Evolutionary conservation across 2,113 vertebrate species (phyloP).

Genomic region (Stigmatopora nigra): DNA sequence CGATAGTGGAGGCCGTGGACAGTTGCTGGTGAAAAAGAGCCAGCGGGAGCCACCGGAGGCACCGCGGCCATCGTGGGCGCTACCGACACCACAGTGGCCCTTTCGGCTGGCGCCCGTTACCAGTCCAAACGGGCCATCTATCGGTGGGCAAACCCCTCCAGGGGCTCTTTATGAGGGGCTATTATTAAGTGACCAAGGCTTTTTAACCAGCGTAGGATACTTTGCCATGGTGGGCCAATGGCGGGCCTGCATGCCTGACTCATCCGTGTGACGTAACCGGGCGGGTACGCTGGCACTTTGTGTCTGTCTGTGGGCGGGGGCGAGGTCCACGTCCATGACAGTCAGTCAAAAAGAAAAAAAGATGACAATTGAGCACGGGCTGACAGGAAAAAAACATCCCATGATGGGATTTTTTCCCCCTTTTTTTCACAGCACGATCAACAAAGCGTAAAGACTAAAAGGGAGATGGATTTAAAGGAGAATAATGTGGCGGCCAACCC

Average conservation of each 20-base stretch:
- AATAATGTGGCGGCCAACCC: constrained; percentile 35
- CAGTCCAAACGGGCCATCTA: constrained; percentile 50
- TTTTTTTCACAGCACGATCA: too few species aligned
- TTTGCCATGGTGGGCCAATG: constrained; percentile 42
- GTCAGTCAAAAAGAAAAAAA: neutral
- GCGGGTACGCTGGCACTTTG: constrained; percentile 49
- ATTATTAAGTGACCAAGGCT: constrained; percentile 20
- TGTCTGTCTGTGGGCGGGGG: constrained; percentile 58
- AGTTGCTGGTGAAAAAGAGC: constrained; percentile 28
- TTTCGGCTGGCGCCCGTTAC: constrained; percentile 59
- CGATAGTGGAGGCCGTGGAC: constrained; percentile 41
- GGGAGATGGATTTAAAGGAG: constrained; percentile 22
- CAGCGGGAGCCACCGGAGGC: constrained; percentile 10
- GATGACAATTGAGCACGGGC: too few species aligned
- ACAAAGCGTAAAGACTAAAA: constrained; percentile 23
- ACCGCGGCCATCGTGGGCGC: too few species aligned
- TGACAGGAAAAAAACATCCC: neutral
- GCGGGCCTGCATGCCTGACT: constrained; percentile 57
- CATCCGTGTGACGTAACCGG: constrained; percentile 55
- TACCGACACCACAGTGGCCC: constrained; percentile 41
- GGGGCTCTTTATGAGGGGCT: constrained; percentile 47
- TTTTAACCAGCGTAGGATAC: constrained; percentile 12
- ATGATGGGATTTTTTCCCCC: too few species aligned
- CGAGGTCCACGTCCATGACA: constrained; percentile 17
- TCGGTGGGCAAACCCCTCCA: constrained; percentile 14